phyloP scores from a whole-genome alignment of 2,797 vertebrate species.

The Picus viridis region DNA sequence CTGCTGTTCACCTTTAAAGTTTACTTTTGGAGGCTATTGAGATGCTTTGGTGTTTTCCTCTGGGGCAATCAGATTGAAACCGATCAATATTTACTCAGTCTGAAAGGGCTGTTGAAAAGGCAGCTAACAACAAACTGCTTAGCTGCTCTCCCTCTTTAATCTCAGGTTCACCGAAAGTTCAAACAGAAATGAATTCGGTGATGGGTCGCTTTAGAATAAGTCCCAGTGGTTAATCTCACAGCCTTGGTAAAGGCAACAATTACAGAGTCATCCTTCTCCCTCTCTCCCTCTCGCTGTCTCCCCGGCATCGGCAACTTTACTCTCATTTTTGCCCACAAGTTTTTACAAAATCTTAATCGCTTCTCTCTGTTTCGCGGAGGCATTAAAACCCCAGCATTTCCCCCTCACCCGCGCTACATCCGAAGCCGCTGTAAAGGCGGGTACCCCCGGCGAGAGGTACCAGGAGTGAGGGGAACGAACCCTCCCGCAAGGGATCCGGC shows the following conservation, averaged over 20 bases:
- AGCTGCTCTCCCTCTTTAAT: conserved; percentile 86
- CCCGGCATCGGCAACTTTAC: conserved; percentile 48
- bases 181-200: conserved; percentile 86
- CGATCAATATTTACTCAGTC: conserved; percentile 89
- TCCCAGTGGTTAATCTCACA: conserved; percentile 82
- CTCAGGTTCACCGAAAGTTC: conserved; percentile 88
- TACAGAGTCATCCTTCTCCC: conserved; percentile 71
- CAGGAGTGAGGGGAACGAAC: neutral
- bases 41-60: conserved; percentile 83
- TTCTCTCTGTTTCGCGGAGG: conserved; percentile 27
- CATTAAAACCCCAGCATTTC: neutral
- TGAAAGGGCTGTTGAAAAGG: conserved; percentile 88
- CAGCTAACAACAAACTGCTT: conserved; percentile 87
- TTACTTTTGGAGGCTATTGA: conserved; percentile 83
- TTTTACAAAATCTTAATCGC: conserved; percentile 56
- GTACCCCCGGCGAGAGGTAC: neutral
- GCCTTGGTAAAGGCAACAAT: conserved; percentile 81
- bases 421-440: neutral
- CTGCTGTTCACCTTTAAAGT: conserved; percentile 78
- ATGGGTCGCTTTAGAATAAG: conserved; percentile 84
- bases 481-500: neutral
- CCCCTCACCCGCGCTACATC: neutral
- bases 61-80: conserved; percentile 86
- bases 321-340: conserved; percentile 64
- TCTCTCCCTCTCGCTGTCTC: conserved; percentile 4